Evolutionary conservation across 2,797 vertebrate genomes (phyloP).

Genomic region (Takifugu ocellatus): DNA sequence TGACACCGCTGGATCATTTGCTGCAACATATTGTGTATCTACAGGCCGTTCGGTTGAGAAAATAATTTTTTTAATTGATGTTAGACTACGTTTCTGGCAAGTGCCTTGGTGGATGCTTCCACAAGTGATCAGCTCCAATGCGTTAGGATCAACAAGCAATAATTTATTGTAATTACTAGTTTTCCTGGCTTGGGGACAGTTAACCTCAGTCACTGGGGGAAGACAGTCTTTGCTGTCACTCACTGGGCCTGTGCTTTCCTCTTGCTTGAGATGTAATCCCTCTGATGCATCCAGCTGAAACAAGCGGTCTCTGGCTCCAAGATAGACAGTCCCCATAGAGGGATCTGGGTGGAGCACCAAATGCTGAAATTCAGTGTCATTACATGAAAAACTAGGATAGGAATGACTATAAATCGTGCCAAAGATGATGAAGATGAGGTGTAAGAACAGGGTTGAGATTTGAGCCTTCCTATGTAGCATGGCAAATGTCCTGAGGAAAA

Average conservation of each 20-base stretch:
- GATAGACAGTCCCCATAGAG: slow-evolving; percentile 82
- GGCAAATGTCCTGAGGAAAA: slow-evolving; percentile 79
- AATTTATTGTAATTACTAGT: slow-evolving; percentile 93
- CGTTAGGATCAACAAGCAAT: slow-evolving; percentile 82
- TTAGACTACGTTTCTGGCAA: slow-evolving; percentile 88
- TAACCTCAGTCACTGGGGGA: slow-evolving; percentile 82
- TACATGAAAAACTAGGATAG: slow-evolving; percentile 79
- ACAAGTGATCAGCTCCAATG: slow-evolving; percentile 86
- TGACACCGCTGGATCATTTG: slow-evolving; percentile 87
- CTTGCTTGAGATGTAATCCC: slow-evolving; percentile 77
- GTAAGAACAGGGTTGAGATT: slow-evolving; percentile 70
- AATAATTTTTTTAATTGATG: slow-evolving; percentile 74
- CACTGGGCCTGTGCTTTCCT: slow-evolving; percentile 84
- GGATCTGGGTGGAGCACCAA: slow-evolving; percentile 87
- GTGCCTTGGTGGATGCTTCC: slow-evolving; percentile 93
- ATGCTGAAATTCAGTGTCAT: slow-evolving; percentile 86
- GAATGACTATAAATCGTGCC: slow-evolving; percentile 41
- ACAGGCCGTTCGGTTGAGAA: slow-evolving; percentile 88
- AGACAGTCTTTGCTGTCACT: slow-evolving; percentile 93
- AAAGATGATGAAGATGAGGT: slow-evolving; percentile 63
- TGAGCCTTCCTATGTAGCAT: slow-evolving; percentile 83
- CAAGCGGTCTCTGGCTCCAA: slow-evolving; percentile 89
- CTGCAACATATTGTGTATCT: slow-evolving; percentile 93
- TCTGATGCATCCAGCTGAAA: slow-evolving; percentile 85
- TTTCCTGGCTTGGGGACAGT: slow-evolving; percentile 84